Percentiles rank a stretch among this genome's conserved stretches.
phyloP scores from a whole-genome alignment of 2,888 invertebrate species.

The Drosophila cognata region DNA sequence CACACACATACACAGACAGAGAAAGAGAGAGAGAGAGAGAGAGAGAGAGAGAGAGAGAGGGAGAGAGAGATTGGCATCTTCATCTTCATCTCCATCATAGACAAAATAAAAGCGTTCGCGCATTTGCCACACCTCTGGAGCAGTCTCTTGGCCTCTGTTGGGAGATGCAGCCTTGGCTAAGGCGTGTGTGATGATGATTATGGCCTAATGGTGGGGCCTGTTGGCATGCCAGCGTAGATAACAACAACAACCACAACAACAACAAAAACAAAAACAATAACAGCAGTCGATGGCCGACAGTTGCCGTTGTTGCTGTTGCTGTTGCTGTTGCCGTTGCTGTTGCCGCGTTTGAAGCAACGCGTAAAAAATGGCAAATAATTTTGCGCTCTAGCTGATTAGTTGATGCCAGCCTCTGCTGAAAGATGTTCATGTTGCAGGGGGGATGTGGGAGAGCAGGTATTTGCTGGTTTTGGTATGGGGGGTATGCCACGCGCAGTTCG shows the following conservation, averaged over 20 bases:
- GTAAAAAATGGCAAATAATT: conserved; percentile 80
- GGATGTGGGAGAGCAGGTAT: conserved; percentile 1
- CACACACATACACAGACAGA: not conserved
- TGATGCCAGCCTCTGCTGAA: conserved; percentile 54
- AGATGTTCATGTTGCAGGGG: not conserved
- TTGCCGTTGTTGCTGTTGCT: conserved; percentile 28
- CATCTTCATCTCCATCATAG: conserved; percentile 43
- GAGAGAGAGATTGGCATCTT: conserved; percentile 4
- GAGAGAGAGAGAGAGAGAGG: conserved; percentile 7
- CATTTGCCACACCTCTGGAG: conserved; percentile 62
- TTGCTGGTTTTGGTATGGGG: not conserved
- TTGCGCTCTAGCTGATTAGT: conserved; percentile 78
- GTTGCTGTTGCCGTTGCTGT: conserved; percentile 49
- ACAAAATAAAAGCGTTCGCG: conserved; percentile 57
- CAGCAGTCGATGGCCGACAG: conserved; percentile 39
- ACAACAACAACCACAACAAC: conserved; percentile 18
- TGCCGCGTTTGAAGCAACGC: conserved; percentile 79
- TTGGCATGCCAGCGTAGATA: conserved; percentile 70
- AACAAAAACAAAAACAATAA: conserved; percentile 36
- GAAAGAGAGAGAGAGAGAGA: conserved; percentile 11
- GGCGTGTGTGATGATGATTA: conserved; percentile 80
- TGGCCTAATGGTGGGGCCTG: conserved; percentile 80
- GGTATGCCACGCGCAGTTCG: conserved; percentile 27
- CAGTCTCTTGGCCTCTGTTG: conserved; percentile 21
- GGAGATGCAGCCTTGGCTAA: conserved; percentile 63